Evolutionary conservation across 2,113 vertebrate genomes (phyloP).

Genomic region (Limnothrissa miodon): DNA sequence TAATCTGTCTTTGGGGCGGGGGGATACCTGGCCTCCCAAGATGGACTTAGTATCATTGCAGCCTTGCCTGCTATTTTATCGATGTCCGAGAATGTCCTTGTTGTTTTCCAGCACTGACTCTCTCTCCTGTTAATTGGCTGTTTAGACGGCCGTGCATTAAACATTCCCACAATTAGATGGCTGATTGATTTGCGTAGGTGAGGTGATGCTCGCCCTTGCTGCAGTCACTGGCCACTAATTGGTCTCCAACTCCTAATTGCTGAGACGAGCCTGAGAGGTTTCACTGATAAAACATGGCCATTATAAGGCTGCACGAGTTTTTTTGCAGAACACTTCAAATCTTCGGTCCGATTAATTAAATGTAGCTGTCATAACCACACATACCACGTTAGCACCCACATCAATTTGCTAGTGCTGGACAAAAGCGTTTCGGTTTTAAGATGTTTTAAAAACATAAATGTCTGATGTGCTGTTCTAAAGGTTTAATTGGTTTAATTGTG

Average conservation of each 20-base stretch:
- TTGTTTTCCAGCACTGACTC: conserved; percentile 3
- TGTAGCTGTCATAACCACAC: neutral
- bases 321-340: neutral
- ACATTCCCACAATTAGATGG: conserved; percentile 69
- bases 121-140: conserved; percentile 59
- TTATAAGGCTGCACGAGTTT: neutral
- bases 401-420: neutral
- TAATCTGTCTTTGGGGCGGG: conserved; percentile 35
- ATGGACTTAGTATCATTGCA: neutral
- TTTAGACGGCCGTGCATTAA: conserved; percentile 56
- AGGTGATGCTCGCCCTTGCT: conserved; percentile 50
- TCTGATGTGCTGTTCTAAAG: neutral
- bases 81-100: neutral
- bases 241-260: conserved; percentile 64
- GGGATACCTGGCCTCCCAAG: conserved; percentile 37
- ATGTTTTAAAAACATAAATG: neutral
- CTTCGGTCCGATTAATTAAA: conserved; percentile 7
- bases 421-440: neutral
- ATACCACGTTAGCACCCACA: neutral
- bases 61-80: conserved; percentile 2
- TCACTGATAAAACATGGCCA: conserved; percentile 15
- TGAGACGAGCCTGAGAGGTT: conserved; percentile 57
- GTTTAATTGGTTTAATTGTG: conserved; percentile 16
- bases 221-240: conserved; percentile 59
- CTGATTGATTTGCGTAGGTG: conserved; percentile 69